Conservation (phyloP, 2,888 invertebrate species). For the Drosophila quinaria region DNA sequence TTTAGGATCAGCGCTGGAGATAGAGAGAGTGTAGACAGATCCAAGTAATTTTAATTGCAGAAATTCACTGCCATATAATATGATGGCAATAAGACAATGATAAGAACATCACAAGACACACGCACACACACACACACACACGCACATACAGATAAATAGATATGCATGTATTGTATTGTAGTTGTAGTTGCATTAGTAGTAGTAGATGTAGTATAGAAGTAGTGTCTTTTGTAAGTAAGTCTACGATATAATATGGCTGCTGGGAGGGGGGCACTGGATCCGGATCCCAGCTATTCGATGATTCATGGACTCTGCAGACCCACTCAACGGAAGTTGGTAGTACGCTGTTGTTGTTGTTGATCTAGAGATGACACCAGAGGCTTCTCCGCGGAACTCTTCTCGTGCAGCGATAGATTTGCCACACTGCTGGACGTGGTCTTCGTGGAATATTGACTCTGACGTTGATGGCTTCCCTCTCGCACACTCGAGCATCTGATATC, state of each 20-base stretch:
- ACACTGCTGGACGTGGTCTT: slow-evolving; percentile 84
- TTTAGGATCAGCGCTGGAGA: background rate
- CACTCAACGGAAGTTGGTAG: slow-evolving; percentile 59
- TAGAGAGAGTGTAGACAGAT: background rate
- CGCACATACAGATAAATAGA: slow-evolving; percentile 3
- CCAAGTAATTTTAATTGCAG: slow-evolving; percentile 17
- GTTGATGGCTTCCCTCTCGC: slow-evolving; percentile 81
- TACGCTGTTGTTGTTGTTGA: slow-evolving; percentile 50
- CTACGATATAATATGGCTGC: slow-evolving; percentile 62
- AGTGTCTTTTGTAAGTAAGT: slow-evolving; percentile 67
- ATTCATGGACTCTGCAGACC: slow-evolving; percentile 36
- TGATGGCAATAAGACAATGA: slow-evolving; percentile 11
- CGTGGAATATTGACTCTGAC: slow-evolving; percentile 85
- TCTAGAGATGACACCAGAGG: slow-evolving; percentile 69
- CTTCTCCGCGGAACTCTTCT: slow-evolving; percentile 75
- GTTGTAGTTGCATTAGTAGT: slow-evolving; percentile 9
- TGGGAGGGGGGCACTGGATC: slow-evolving; percentile 12
- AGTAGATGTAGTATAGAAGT: slow-evolving; percentile 17
- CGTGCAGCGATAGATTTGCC: slow-evolving; percentile 75
- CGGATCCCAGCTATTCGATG: slow-evolving; percentile 67
- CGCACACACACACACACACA: background rate
- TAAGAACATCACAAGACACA: slow-evolving; percentile 9
- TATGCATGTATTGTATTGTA: slow-evolving; percentile 16
- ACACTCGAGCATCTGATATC: slow-evolving; percentile 78
- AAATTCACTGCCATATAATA: slow-evolving; percentile 8